Evolutionary conservation across 2,797 vertebrate species (phyloP).

Genomic region (Okamejei kenojei): DNA sequence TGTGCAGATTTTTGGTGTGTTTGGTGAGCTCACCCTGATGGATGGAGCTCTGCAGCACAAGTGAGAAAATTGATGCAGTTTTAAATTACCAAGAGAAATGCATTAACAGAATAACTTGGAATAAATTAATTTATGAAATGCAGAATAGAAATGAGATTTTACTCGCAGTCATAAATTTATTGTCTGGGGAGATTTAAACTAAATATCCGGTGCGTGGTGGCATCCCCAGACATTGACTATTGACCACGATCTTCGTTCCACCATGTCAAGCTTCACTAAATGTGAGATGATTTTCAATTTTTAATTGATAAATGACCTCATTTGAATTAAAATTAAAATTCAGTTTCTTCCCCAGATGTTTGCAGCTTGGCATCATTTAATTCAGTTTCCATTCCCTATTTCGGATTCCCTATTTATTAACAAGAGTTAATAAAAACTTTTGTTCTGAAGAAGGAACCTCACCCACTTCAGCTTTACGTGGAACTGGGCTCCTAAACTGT

Average conservation of each 20-base stretch:
- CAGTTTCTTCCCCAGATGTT: not conserved
- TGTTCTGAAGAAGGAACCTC: not conserved
- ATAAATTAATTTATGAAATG: conserved; percentile 42
- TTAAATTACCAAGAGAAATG: conserved; percentile 51
- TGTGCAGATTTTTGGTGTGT: conserved; percentile 41
- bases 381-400: not conserved
- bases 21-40: conserved; percentile 46
- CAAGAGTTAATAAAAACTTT: no score
- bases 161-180: not conserved
- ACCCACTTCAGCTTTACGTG: not conserved
- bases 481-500: not conserved
- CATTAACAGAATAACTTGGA: conserved; percentile 45
- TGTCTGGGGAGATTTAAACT: not conserved
- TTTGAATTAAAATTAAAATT: not conserved
- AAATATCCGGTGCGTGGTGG: not conserved
- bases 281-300: not conserved
- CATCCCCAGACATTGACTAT: not conserved
- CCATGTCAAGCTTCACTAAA: not conserved
- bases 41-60: conserved; percentile 49
- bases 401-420: no score
- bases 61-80: conserved; percentile 51
- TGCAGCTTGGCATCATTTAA: not conserved
- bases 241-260: not conserved
- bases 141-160: not conserved
- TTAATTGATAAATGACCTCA: not conserved